phyloP scores from a whole-genome alignment of 2,888 invertebrate species.

The Drosophila quinaria region DNA sequence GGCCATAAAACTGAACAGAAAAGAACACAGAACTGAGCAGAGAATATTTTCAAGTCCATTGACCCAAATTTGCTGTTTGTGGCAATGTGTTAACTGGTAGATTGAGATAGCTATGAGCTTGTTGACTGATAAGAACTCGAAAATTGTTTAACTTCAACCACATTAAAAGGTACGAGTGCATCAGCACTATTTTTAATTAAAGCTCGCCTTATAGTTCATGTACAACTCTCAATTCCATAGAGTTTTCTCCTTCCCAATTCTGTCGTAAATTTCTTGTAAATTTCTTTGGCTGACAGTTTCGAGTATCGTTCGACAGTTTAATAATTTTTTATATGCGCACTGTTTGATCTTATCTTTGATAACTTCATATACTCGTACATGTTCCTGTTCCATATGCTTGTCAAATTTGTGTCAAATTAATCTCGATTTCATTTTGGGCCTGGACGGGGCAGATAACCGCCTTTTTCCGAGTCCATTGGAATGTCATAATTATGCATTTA shows the following conservation, averaged over 20 bases:
- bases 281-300: conserved; percentile 56
- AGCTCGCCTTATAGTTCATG: conserved; percentile 16
- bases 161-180: conserved; percentile 15
- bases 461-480: neutral
- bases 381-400: conserved; percentile 56
- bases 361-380: conserved; percentile 3
- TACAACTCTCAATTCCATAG: conserved; percentile 28
- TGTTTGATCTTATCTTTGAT: conserved; percentile 52
- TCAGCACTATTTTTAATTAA: conserved; percentile 50
- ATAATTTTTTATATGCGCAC: conserved; percentile 62
- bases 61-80: conserved; percentile 60
- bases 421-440: conserved; percentile 25
- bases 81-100: conserved; percentile 62
- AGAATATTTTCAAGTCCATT: conserved; percentile 69
- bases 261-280: conserved; percentile 51
- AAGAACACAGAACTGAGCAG: conserved; percentile 14
- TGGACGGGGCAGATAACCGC: conserved; percentile 20
- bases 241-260: conserved; percentile 16
- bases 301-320: conserved; percentile 72
- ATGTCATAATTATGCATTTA: conserved; percentile 35
- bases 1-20: conserved; percentile 35
- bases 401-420: conserved; percentile 78
- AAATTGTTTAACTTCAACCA: conserved; percentile 39
- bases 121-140: conserved; percentile 61
- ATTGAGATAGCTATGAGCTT: conserved; percentile 51